Conservation (phyloP, 2,888 invertebrate species). For the Himalopsyche anomala region DNA sequence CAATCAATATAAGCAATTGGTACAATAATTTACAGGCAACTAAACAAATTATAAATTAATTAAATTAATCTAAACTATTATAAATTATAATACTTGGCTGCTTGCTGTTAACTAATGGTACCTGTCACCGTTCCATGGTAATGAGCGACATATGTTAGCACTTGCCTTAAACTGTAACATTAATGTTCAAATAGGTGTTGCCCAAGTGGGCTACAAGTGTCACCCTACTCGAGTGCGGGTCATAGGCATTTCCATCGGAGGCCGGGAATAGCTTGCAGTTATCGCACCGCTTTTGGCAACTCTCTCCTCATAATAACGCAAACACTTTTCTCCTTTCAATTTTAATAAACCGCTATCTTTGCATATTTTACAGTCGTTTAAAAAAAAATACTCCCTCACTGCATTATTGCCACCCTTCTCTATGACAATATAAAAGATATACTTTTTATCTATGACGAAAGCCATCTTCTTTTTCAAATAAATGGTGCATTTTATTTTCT, state of each 20-base stretch:
- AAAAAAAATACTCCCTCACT: background rate
- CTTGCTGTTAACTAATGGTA: too few species aligned
- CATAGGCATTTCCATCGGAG: slow-evolving; percentile 9
- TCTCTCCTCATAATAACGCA: slow-evolving; percentile 7
- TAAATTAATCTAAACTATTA: too few species aligned
- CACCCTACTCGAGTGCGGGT: slow-evolving; percentile 1
- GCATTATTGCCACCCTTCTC: background rate
- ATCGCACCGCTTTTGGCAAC: slow-evolving; percentile 9
- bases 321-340: slow-evolving; percentile 31
- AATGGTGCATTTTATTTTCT: too few species aligned
- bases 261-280: slow-evolving; percentile 23
- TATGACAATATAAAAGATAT: background rate
- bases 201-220: slow-evolving; percentile 1
- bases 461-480: too few species aligned
- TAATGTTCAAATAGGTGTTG: background rate
- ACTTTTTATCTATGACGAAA: too few species aligned
- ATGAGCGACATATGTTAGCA: too few species aligned
- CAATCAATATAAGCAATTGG: too few species aligned
- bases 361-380: slow-evolving; percentile 16
- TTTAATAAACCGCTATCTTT: slow-evolving; percentile 26
- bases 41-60: too few species aligned
- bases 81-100: too few species aligned
- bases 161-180: background rate
- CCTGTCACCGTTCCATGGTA: too few species aligned
- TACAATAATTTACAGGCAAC: too few species aligned